Percentiles rank a stretch among this genome's conserved stretches.
phyloP scores from a whole-genome alignment of 1,140 invertebrate species.

The Neotoxoptera formosana region DNA sequence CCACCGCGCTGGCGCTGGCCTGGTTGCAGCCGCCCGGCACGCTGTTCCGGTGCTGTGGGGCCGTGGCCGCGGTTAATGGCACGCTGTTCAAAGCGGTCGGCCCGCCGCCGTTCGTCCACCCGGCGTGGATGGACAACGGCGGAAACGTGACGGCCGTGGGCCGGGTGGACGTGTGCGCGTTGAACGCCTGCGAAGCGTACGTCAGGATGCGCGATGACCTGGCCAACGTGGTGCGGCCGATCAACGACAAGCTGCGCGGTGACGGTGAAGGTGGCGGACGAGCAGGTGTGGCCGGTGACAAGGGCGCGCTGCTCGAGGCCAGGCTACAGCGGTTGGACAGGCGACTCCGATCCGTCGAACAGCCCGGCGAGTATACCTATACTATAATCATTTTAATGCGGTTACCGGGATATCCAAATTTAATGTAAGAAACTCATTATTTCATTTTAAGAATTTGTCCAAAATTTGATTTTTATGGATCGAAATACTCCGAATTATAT shows the following conservation, averaged over 20 bases:
- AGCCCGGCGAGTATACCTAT: conserved; percentile 67
- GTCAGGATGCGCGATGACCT: conserved; percentile 59
- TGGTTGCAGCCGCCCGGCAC: background rate
- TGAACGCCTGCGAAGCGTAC: conserved; percentile 59
- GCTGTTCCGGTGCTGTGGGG: background rate
- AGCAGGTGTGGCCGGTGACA: background rate
- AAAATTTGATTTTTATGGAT: too few relatives aligned
- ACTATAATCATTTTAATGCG: background rate
- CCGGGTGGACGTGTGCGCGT: conserved; percentile 56
- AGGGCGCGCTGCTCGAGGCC: background rate
- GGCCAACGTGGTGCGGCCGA: conserved; percentile 35
- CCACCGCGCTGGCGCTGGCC: background rate
- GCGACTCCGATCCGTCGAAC: conserved; percentile 75
- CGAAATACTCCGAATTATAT: too few relatives aligned
- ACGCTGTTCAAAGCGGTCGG: background rate
- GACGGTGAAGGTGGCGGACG: background rate
- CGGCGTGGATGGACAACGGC: background rate
- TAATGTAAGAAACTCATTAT: too few relatives aligned
- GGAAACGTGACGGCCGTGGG: background rate
- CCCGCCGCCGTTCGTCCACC: background rate
- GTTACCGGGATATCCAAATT: too few relatives aligned
- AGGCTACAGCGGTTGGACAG: conserved; percentile 67
- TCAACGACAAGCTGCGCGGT: conserved; percentile 33
- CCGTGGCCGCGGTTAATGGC: background rate
- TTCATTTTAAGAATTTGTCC: too few relatives aligned